Base-by-base conservation (phyloP, 1,140 invertebrate species). In the Rhizoglyphus robini region DNA sequence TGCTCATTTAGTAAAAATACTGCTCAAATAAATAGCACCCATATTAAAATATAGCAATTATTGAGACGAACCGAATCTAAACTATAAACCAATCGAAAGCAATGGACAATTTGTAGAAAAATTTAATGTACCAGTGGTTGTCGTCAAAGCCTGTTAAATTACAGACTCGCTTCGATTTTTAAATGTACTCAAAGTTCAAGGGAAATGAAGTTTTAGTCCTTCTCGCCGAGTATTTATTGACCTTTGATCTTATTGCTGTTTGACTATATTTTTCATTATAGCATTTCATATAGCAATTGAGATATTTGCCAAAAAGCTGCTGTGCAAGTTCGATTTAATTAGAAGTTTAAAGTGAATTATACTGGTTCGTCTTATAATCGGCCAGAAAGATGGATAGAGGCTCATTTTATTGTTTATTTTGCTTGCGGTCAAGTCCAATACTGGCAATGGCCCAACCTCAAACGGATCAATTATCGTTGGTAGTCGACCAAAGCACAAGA, bases 361-460 rank as follows among this genome's bases (percentile, higher is more conserved):
- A 63, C 97, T 99, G 69, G 97, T 99, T n/a, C n/a, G n/a, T n/a
- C n/a, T n/a, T n/a, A n/a, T n/a, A n/a, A 68, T 95, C 99, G 77
- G 95, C 98, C 71, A 96, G 99, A 74, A 96, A 99, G 77, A 91
- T 99, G n/a, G 96, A 99, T 75, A 96, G 96, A 98, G 76, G 94
- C 95, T 2, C 94, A 94, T 0, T 99, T 99, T 79, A 81, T 99
- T 5, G 95, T 99, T 1, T 90, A 96, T 72, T 81, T 99, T 79
- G 98, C 95, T 8, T 99, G 95, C 78, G 99, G 99, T 78, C 96
- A 99, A 77, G 99, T 95, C 63, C 97, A 98, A 93, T 95, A 99
- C 77, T 88, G 96, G 2, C 80, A n/a, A 41, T 41, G 36, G 36
- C 36, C 18, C 36, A 41, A 41, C 36, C n/a, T n/a, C n/a, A n/a